phyloP scores from a whole-genome alignment of 2,797 vertebrate genomes.

The Microctenopoma lineatum region DNA sequence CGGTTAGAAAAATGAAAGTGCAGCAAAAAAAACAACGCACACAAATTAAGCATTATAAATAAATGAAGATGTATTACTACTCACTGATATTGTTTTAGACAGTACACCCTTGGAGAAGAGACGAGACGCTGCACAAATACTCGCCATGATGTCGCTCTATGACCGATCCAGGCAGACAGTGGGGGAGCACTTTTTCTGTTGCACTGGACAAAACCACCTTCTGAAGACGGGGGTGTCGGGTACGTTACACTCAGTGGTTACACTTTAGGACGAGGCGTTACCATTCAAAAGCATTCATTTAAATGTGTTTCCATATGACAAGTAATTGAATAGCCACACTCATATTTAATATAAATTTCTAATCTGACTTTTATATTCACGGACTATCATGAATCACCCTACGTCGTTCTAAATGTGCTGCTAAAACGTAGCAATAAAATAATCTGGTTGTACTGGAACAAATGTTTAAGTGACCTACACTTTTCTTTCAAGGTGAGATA shows the following conservation, averaged over 20 bases:
- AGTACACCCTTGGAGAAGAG: slow-evolving; percentile 69
- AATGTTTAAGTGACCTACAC: slow-evolving; percentile 78
- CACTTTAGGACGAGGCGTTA: fast-evolving
- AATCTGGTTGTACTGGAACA: slow-evolving; percentile 61
- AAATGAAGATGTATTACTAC: neutral
- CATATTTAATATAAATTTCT: fast-evolving
- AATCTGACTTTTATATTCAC: fast-evolving
- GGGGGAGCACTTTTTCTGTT: slow-evolving; percentile 19
- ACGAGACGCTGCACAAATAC: slow-evolving; percentile 62
- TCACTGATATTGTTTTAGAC: slow-evolving; percentile 62
- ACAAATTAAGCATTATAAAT: fast-evolving
- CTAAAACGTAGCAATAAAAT: slow-evolving; percentile 44
- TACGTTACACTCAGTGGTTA: neutral
- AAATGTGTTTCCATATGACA: fast-evolving
- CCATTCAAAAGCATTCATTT: fast-evolving
- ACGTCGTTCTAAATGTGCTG: neutral
- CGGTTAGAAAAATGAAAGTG: slow-evolving; percentile 25
- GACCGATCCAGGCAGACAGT: fast-evolving
- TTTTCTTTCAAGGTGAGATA: slow-evolving; percentile 79
- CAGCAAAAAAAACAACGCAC: neutral
- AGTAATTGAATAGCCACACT: fast-evolving
- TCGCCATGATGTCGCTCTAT: slow-evolving; percentile 70
- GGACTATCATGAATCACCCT: neutral
- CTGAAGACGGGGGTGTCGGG: neutral
- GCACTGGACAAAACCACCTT: slow-evolving; percentile 62